A percentile compares a stretch with the other conserved stretches of the same genome.
Conservation (phyloP, 2,113 vertebrate species). For the Oryzias melastigma region DNA sequence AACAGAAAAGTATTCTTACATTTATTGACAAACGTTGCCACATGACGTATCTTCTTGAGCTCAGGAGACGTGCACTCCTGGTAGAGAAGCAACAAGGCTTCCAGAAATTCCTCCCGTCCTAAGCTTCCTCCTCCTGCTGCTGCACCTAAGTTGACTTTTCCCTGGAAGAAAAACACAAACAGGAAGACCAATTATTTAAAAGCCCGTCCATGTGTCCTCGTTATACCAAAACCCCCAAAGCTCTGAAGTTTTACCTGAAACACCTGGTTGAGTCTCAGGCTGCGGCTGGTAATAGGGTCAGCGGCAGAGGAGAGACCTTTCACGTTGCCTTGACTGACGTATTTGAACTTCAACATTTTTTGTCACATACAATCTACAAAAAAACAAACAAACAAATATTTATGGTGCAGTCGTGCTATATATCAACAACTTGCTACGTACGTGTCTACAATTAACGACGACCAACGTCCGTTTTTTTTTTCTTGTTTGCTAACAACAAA, state of each 20-base stretch:
- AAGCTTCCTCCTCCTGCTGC: constrained; percentile 77
- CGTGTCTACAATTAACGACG: constrained; percentile 1
- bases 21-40: constrained; percentile 91
- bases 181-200: not conserved
- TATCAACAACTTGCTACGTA: constrained; percentile 19
- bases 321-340: constrained; percentile 70
- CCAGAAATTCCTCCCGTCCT: constrained; percentile 89
- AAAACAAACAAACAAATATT: too few species aligned
- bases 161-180: constrained; percentile 70
- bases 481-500: not conserved
- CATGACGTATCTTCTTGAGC: constrained; percentile 89
- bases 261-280: constrained; percentile 85
- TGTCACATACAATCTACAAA: constrained; percentile 10
- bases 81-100: constrained; percentile 87
- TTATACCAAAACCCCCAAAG: not conserved
- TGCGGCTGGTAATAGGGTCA: constrained; percentile 85
- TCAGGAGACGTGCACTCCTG: constrained; percentile 88
- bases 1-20: constrained; percentile 77
- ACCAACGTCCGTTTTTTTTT: constrained; percentile 18
- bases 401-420: not conserved
- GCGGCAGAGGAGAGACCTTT: constrained; percentile 49
- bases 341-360: constrained; percentile 95
- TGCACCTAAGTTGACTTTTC: constrained; percentile 80
- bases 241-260: constrained; percentile 84
- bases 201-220: not conserved